phyloP scores from a whole-genome alignment of 2,888 invertebrate genomes.

The Matsumyia berberina region DNA sequence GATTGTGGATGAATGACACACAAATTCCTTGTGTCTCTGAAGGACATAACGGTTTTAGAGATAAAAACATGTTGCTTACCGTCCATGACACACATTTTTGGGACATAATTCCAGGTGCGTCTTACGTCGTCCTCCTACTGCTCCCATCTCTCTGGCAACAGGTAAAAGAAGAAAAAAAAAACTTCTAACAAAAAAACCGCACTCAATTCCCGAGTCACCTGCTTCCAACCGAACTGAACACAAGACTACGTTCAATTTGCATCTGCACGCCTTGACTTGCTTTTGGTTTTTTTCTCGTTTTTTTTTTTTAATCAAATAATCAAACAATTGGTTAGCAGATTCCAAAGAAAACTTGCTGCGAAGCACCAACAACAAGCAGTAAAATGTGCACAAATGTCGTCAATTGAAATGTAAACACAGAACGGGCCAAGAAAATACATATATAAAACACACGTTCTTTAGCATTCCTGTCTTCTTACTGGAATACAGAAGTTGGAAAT shows the following conservation, averaged over 20 bases:
- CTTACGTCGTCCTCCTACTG: slow-evolving; percentile 35
- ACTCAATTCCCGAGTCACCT: slow-evolving; percentile 42
- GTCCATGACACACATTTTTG: slow-evolving; percentile 36
- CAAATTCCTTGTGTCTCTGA: background rate
- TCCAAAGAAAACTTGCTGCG: slow-evolving; percentile 28
- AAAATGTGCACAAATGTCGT: slow-evolving; percentile 63
- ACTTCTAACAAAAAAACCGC: slow-evolving; percentile 21
- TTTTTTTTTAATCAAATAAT: slow-evolving; percentile 52
- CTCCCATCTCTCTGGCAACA: slow-evolving; percentile 37
- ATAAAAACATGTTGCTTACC: slow-evolving; percentile 40
- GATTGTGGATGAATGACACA: background rate
- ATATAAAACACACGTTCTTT: slow-evolving; percentile 27
- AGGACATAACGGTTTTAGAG: background rate
- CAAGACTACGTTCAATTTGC: slow-evolving; percentile 63
- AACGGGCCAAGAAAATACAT: slow-evolving; percentile 63
- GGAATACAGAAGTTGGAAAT: slow-evolving; percentile 69
- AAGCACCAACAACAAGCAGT: slow-evolving; percentile 18
- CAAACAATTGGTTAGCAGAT: slow-evolving; percentile 62
- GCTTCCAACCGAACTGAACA: slow-evolving; percentile 38
- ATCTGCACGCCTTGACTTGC: slow-evolving; percentile 58
- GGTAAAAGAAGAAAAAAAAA: slow-evolving; percentile 21
- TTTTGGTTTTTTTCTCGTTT: too few relatives aligned
- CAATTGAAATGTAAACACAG: slow-evolving; percentile 71
- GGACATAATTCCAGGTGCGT: slow-evolving; percentile 38
- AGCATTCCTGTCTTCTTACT: slow-evolving; percentile 51